Conservation (phyloP, 2,888 invertebrate species). For the Spisula solida region DNA sequence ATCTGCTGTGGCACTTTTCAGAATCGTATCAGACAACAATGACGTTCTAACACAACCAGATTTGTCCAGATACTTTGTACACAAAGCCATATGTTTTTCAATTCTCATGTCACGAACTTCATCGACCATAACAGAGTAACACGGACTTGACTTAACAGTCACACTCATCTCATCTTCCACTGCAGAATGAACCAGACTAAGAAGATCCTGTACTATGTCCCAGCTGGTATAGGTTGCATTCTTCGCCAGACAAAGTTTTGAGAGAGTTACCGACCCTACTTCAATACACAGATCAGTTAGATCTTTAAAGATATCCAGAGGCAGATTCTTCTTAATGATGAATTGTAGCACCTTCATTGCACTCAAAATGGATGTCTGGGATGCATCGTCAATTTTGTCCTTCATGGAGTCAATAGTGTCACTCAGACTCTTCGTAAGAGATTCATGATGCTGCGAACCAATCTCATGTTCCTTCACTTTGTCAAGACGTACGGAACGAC, state of each 20-base stretch:
- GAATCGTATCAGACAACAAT: conserved; percentile 29
- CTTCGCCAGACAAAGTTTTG: conserved; percentile 47
- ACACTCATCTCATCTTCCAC: conserved; percentile 28
- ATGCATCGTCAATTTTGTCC: conserved; percentile 14
- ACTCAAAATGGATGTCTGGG: conserved; percentile 18
- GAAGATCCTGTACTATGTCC: conserved; percentile 56
- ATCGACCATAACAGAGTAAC: conserved; percentile 55
- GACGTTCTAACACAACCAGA: conserved; percentile 38
- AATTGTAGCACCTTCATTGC: conserved; percentile 49
- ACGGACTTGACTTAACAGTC: conserved; percentile 27
- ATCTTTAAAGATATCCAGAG: conserved; percentile 39
- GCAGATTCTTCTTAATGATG: conserved; percentile 45
- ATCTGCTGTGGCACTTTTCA: conserved; percentile 53
- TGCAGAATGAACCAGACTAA: conserved; percentile 20
- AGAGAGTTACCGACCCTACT: conserved; percentile 36
- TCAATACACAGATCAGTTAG: conserved; percentile 49
- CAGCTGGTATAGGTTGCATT: conserved; percentile 52
- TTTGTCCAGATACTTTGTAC: conserved; percentile 9
- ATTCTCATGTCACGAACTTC: conserved; percentile 53
- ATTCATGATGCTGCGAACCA: conserved; percentile 42
- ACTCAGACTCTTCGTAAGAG: conserved; percentile 20
- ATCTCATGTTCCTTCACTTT: conserved; percentile 46
- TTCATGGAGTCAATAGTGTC: not conserved
- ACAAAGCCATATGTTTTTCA: conserved; percentile 44
- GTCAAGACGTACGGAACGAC: conserved; percentile 30